Evolutionary conservation across 1,140 invertebrate species (phyloP).

Genomic region (Drosophila aff.): DNA sequence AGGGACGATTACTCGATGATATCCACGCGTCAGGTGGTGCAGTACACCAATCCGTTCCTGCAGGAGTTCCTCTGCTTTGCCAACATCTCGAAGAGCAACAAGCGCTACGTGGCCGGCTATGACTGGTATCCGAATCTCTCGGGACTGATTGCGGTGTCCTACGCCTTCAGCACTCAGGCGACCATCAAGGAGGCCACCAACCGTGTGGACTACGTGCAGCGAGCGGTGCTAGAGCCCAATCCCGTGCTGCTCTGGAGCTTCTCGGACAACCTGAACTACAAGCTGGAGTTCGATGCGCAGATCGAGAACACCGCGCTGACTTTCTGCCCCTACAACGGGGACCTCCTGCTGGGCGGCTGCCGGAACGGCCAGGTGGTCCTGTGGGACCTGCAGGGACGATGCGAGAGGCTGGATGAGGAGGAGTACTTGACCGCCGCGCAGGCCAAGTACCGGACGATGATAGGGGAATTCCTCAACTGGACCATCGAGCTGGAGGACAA

Average conservation of each 20-base stretch:
- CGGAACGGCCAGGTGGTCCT: constrained; percentile 90
- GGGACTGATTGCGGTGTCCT: constrained; percentile 88
- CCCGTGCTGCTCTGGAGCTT: constrained; percentile 91
- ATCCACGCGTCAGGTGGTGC: constrained; percentile 54
- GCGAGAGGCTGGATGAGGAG: constrained; percentile 88
- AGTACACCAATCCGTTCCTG: constrained; percentile 71
- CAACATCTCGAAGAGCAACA: constrained; percentile 79
- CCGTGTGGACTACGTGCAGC: constrained; percentile 81
- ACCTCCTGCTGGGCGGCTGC: constrained; percentile 90
- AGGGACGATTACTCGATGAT: constrained; percentile 81
- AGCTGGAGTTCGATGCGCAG: constrained; percentile 89
- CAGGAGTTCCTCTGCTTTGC: constrained; percentile 83
- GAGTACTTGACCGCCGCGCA: constrained; percentile 88
- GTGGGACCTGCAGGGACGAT: constrained; percentile 90
- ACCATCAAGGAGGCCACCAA: constrained; percentile 48
- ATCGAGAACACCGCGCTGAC: constrained; percentile 88
- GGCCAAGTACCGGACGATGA: constrained; percentile 87
- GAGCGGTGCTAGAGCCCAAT: constrained; percentile 86
- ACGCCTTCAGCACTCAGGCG: constrained; percentile 85
- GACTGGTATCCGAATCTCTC: constrained; percentile 90
- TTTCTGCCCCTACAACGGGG: constrained; percentile 89
- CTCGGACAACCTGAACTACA: constrained; percentile 89
- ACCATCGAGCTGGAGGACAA: constrained; percentile 87
- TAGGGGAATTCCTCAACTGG: constrained; percentile 89
- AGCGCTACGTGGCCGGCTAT: constrained; percentile 87